Evolutionary conservation across 2,113 vertebrate species (phyloP).

Genomic region (Antechinus flavipes): DNA sequence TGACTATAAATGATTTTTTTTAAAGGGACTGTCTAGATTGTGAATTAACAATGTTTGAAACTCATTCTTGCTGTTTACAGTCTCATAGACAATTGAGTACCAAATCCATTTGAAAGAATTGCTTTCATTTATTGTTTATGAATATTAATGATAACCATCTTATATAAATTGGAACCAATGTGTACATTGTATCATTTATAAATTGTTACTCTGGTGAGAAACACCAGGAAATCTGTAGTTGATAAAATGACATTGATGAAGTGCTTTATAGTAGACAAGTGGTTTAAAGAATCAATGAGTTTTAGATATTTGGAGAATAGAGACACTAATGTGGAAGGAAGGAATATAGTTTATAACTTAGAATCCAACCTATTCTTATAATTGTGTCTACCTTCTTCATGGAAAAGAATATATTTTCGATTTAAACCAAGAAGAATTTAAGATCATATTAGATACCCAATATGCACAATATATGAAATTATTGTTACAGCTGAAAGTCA

Average conservation of each 20-base stretch:
- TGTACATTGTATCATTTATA: conserved; percentile 6
- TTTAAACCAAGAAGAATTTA: not conserved
- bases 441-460: not conserved
- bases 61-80: not conserved
- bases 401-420: not conserved
- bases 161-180: conserved; percentile 1
- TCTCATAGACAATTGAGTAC: not conserved
- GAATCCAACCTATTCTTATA: not conserved
- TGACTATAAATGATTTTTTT: not conserved
- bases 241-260: not conserved
- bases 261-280: not conserved
- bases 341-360: not conserved
- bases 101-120: not conserved
- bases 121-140: conserved; percentile 3
- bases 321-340: not conserved
- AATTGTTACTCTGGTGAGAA: conserved; percentile 1
- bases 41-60: not conserved
- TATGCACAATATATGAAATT: not conserved
- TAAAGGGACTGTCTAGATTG: not conserved
- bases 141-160: conserved; percentile 33
- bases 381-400: not conserved
- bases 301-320: not conserved
- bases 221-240: conserved; percentile 8
- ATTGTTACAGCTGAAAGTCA: not conserved
- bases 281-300: conserved; percentile 21